Evolutionary conservation across 2,888 invertebrate genomes (phyloP), one percentile per base, ranked within the genome.

Genomic region (Dryadula phaetusa): DNA sequence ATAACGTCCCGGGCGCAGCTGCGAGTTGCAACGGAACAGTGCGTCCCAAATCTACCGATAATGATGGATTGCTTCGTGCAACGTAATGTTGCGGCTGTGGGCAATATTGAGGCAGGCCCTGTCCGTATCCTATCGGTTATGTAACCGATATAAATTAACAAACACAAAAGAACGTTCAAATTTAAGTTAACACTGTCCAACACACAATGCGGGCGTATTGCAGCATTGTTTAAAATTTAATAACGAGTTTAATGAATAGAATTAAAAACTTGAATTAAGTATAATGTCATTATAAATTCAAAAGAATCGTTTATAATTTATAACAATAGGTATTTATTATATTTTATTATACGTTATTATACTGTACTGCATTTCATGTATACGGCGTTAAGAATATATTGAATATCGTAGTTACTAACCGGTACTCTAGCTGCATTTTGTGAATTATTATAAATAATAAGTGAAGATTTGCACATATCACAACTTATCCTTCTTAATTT

Each of bases 81-180:
- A 86, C 76, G 68, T 44, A 47, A 72, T 18, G 70, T 72, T 69
- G 70, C 72, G 71, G 69, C 73, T 75, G 86, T 86, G 83, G 84
- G 85, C 83, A 85, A 73, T 68, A 82, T 89, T 89, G 84, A 75
- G 90, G 88, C 87, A 90, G 90, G 86, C 81, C 88, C 87, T 88
- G 90, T 87, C 88, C 87, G 89, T 80, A 89, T 89, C 88, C 89
- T 86, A 83, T 79, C 79, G 74, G 80, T 86, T 87, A 85, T 87
- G 85, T 83, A 86, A 88, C 79, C 73, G 82, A 83, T 84, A 85
- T 70, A 70, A 72, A 61, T 68, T 69, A 58, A 69, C 64, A 64
- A 63, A 70, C 62, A 66, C 62, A 62, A 64, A 64, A 65, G 28
- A 60, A 60, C 64, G 54, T 67, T 66, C 67, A 53, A 52, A 70